Percentiles rank a stretch among this genome's conserved stretches.
Evolutionary conservation across 64 coral and sea anemone genomes (phyloP).

Genomic region (Exaiptasia diaphana): DNA sequence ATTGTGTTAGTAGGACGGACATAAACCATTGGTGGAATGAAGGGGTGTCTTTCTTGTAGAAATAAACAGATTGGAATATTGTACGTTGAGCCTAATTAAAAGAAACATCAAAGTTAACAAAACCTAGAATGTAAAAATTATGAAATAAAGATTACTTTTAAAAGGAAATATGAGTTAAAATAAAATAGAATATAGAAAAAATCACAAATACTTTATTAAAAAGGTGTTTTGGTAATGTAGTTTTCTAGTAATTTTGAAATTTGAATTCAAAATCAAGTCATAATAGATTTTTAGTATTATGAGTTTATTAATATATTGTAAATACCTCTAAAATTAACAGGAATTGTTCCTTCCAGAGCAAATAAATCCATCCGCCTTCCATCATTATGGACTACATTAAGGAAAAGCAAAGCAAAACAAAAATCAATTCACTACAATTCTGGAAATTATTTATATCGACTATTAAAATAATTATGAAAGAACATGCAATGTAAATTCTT

Average conservation of each 20-base stretch:
- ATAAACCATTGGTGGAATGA: constrained; percentile 72
- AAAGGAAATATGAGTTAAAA: neutral
- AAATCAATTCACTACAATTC: neutral
- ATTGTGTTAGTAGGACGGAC: constrained; percentile 80
- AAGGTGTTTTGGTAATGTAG: no score
- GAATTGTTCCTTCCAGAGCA: constrained; percentile 68
- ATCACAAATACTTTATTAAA: no score
- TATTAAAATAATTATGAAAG: no score
- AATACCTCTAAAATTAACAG: constrained; percentile 64
- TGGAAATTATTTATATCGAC: neutral
- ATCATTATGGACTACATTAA: constrained; percentile 68
- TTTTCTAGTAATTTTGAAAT: no score
- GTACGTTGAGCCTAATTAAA: constrained; percentile 59
- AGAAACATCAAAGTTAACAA: neutral
- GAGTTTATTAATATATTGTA: no score
- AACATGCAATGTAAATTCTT: no score
- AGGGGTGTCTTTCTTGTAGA: constrained; percentile 79
- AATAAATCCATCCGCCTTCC: constrained; percentile 49
- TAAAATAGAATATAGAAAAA: neutral
- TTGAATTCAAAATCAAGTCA: no score
- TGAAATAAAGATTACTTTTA: neutral
- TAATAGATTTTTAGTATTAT: no score
- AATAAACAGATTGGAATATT: constrained; percentile 90
- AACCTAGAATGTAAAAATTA: neutral
- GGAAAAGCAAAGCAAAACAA: neutral